These are phyloP conservation scores for Danio tinwini DNA, from an alignment of 2,797 vertebrate species.

Conservation along the genomic window DNA sequence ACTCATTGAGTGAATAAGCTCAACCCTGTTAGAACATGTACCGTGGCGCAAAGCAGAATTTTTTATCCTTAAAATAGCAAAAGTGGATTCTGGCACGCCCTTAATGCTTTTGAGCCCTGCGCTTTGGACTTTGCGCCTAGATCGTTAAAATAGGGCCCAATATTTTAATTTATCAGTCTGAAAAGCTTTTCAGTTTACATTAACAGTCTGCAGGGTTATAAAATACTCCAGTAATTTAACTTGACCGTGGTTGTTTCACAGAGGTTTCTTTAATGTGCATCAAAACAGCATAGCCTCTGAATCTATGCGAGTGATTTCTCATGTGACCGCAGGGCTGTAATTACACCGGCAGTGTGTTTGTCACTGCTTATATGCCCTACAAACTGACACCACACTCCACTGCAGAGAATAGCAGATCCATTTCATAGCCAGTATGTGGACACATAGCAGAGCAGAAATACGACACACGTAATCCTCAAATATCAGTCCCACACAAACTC, in stretches of 20 bases:
- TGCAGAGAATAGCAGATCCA: slow-evolving; percentile 48
- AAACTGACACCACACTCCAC: slow-evolving; percentile 44
- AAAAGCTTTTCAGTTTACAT: too few species aligned
- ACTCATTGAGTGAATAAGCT: too few species aligned
- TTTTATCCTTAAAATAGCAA: too few species aligned
- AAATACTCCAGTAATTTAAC: too few species aligned
- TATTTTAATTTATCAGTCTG: too few species aligned
- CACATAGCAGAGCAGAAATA: slow-evolving; percentile 48
- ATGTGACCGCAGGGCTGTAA: slow-evolving; percentile 49
- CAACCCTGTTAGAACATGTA: too few species aligned
- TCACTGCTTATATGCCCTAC: slow-evolving; percentile 44
- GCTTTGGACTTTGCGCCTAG: too few species aligned
- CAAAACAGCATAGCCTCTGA: slow-evolving; percentile 31
- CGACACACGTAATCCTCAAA: slow-evolving; percentile 28
- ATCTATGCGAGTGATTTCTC: slow-evolving; percentile 33
- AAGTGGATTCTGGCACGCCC: too few species aligned
- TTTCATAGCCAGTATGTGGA: slow-evolving; percentile 50
- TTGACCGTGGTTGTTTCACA: background rate
- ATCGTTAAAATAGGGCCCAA: too few species aligned
- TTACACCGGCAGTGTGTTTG: slow-evolving; percentile 44
- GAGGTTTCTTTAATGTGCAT: slow-evolving; percentile 18
- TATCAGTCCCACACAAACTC: slow-evolving; percentile 19
- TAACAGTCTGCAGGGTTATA: too few species aligned
- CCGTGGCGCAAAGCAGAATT: too few species aligned
- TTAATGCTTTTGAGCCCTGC: too few species aligned